Evolutionary conservation across 1,140 invertebrate species (phyloP), one percentile per base, ranked within the genome.

Genomic region (Drosophila tani): DNA sequence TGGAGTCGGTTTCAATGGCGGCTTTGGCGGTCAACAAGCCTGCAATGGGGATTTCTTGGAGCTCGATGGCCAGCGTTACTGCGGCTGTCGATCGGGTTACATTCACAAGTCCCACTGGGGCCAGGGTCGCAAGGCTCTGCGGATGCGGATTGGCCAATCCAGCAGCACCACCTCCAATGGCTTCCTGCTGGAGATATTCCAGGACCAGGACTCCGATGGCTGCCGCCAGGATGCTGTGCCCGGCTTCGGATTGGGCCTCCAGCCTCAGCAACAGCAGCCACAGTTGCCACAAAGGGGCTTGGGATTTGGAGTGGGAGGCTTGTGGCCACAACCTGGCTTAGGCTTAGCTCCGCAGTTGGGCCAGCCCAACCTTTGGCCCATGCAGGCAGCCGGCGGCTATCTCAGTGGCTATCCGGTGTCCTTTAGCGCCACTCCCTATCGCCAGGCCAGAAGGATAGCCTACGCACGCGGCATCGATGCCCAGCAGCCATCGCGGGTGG

Each of bases 41-140:
- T 95, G 95, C 50, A 69, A 56, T 1, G 88, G 93, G 5, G 94
- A 94, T 15, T 94, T 93, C 62, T 56, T 95, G 4, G 93, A 95
- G 78, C 81, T 95, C 3, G 94, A 95, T 68, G 94, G 94, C 2
- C 94, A 93, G 79, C 90, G 91, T 12, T 93, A 94, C 27, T 95
- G 95, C 75, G 95, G 95, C 0, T 95, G 95, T 62, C 93, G 93
- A 19, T 94, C 93, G 1, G 94, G 94, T 7, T 80, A 93, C 24
- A 93, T 93, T 38, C 77, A 94, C 17, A 91, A 87, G 5, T 86
- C 92, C 1, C 73, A 86, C 38, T 92, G 86, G 82, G 81, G 64
- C 8, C 51, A 76, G 19, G 85, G 82, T 5, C 79, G 84, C 11
- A 94, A 94, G 68, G 76, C 91, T 8, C 56, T 94, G 29, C 79